Percentiles rank a stretch among this genome's conserved stretches.
Conservation (phyloP, 2,888 invertebrate genomes). For the Orgyia antiqua region DNA sequence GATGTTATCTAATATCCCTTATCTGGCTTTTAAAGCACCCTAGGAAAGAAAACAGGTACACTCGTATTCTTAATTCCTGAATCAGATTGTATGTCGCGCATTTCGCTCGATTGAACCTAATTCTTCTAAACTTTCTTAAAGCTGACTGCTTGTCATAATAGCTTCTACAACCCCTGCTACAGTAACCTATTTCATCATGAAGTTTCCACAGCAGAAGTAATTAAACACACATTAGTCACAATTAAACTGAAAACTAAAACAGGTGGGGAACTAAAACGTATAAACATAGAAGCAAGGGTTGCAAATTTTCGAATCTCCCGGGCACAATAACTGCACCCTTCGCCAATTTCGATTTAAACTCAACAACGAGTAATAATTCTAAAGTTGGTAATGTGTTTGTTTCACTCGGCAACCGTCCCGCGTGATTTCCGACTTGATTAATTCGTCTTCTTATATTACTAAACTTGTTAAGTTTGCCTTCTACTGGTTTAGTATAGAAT, state of each 20-base stretch:
- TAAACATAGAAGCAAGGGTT: conserved; percentile 39
- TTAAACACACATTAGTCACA: conserved; percentile 32
- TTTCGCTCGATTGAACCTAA: too few relatives aligned
- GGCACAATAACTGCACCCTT: conserved; percentile 48
- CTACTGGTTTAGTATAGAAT: conserved; percentile 5
- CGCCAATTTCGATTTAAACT: conserved; percentile 45
- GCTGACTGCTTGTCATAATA: too few relatives aligned
- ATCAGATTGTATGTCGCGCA: too few relatives aligned
- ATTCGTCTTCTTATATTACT: conserved; percentile 25
- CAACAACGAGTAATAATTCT: conserved; percentile 41
- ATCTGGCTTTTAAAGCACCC: too few relatives aligned
- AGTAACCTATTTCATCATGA: conserved; percentile 2
- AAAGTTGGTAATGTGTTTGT: conserved; percentile 45
- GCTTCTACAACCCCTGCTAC: too few relatives aligned
- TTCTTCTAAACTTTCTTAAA: too few relatives aligned
- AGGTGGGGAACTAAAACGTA: conserved; percentile 31
- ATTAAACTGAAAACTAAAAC: conserved; percentile 31
- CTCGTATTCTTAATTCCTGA: too few relatives aligned
- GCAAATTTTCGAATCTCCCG: conserved; percentile 49
- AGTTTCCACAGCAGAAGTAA: conserved; percentile 15
- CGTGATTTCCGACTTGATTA: conserved; percentile 30
- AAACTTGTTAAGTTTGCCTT: conserved; percentile 16
- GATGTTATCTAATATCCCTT: too few relatives aligned
- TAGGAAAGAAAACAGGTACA: too few relatives aligned
- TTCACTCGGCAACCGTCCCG: conserved; percentile 16